These are phyloP conservation scores for Acanthococcus lagerstroemiae DNA, from an alignment of 2,888 invertebrate species.

Conservation along the genomic window DNA sequence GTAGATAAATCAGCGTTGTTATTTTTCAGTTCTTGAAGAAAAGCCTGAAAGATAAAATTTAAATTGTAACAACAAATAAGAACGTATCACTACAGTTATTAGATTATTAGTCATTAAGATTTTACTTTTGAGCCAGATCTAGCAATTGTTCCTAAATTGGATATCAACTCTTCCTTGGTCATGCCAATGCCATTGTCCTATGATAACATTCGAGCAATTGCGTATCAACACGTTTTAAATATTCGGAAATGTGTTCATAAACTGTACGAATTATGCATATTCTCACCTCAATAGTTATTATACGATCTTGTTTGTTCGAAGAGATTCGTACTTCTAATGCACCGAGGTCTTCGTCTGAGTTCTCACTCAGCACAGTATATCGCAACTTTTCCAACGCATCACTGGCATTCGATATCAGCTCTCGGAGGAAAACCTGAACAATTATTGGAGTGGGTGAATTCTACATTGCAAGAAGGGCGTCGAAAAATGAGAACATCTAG, in stretches of 20 bases:
- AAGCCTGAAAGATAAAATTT: conserved; percentile 48
- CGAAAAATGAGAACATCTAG: too few species aligned
- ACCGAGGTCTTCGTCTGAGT: conserved; percentile 47
- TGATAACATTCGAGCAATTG: too few species aligned
- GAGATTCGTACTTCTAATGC: conserved; percentile 76
- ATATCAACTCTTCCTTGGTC: conserved; percentile 81
- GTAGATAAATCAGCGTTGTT: conserved; percentile 57
- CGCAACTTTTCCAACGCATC: conserved; percentile 93
- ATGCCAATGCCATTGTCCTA: conserved; percentile 91
- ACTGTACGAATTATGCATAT: not conserved
- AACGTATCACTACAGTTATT: too few species aligned
- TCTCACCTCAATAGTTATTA: conserved; percentile 70
- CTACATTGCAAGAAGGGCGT: not conserved
- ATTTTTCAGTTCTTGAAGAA: conserved; percentile 70
- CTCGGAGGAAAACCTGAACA: conserved; percentile 78
- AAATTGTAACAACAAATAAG: conserved; percentile 3
- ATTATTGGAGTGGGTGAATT: not conserved
- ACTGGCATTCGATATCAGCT: conserved; percentile 91
- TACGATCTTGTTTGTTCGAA: conserved; percentile 76
- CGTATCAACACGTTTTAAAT: too few species aligned
- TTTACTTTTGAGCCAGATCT: conserved; percentile 81
- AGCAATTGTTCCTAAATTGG: conserved; percentile 90
- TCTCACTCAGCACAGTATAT: conserved; percentile 56
- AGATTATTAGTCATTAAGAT: conserved; percentile 10
- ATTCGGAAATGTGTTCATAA: not conserved